phyloP scores from a whole-genome alignment of 2,888 invertebrate species.

The Amphipyra berbera region DNA sequence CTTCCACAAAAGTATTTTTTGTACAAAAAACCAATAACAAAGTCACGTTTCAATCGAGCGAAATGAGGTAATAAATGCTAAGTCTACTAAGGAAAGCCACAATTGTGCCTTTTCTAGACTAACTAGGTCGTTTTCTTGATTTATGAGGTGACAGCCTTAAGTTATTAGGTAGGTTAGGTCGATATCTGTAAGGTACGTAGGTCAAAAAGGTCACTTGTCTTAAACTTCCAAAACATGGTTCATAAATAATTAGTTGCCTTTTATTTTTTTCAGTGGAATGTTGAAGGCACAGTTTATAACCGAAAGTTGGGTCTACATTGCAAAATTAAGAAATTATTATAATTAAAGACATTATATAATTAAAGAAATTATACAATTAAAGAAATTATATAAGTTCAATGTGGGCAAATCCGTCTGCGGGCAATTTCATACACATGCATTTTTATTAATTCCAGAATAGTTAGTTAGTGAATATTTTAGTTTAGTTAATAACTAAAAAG shows the following conservation, averaged over 20 bases:
- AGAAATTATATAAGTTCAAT: too few species aligned
- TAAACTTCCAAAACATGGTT: slow-evolving; percentile 3
- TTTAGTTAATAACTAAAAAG: too few species aligned
- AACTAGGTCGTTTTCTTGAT: slow-evolving; percentile 19
- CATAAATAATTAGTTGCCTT: neutral
- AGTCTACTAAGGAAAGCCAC: neutral
- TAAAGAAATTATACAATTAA: too few species aligned
- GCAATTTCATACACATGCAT: too few species aligned
- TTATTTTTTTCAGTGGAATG: neutral
- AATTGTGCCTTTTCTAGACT: neutral
- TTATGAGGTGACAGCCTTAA: slow-evolving; percentile 6
- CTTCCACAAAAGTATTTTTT: neutral
- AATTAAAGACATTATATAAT: too few species aligned
- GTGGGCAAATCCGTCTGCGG: too few species aligned
- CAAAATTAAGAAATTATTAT: too few species aligned
- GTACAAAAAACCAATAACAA: neutral
- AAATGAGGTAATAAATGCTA: slow-evolving; percentile 5
- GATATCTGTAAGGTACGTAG: slow-evolving; percentile 2
- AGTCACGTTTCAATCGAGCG: slow-evolving; percentile 15
- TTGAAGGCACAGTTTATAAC: neutral
- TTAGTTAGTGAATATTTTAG: too few species aligned
- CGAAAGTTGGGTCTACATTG: too few species aligned
- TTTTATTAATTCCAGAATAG: too few species aligned
- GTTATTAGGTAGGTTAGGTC: slow-evolving; percentile 1
- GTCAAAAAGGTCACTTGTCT: neutral